These are phyloP conservation scores for Cephus sareptanus DNA, from an alignment of 2,888 invertebrate genomes.

Conservation along the genomic window DNA sequence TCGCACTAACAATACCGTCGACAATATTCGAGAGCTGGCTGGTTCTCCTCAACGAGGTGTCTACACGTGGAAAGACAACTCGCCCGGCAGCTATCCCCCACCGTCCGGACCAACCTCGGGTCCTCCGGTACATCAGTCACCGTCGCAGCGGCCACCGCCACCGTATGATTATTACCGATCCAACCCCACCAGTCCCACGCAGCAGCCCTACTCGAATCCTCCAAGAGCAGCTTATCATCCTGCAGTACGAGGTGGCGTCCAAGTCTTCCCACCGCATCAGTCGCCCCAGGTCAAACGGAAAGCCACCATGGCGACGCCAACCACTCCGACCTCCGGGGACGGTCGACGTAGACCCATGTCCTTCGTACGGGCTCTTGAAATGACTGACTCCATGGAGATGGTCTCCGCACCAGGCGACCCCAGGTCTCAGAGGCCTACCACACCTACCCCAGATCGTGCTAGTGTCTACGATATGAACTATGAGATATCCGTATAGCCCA, in stretches of 20 bases:
- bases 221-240: conserved; percentile 71
- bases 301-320: conserved; percentile 52
- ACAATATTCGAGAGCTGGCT: conserved; percentile 89
- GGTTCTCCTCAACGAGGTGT: conserved; percentile 87
- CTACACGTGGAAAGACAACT: conserved; percentile 84
- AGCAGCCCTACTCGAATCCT: conserved; percentile 62
- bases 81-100: conserved; percentile 72
- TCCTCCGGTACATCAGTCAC: conserved; percentile 43
- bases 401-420: conserved; percentile 66
- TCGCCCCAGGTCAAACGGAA: conserved; percentile 59
- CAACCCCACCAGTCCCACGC: conserved; percentile 81
- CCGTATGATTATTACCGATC: conserved; percentile 72
- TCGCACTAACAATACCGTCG: conserved; percentile 81
- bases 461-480: conserved; percentile 96
- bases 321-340: conserved; percentile 53
- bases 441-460: conserved; percentile 83
- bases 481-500: conserved; percentile 90
- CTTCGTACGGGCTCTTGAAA: conserved; percentile 89
- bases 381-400: conserved; percentile 90
- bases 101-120: conserved; percentile 34
- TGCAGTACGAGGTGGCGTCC: conserved; percentile 75
- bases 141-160: conserved; percentile 60
- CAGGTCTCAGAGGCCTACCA: conserved; percentile 64
- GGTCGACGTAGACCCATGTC: conserved; percentile 81
- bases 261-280: conserved; percentile 73